Base-by-base conservation (phyloP, 2,888 invertebrate species). In the Rhingia campestris region DNA sequence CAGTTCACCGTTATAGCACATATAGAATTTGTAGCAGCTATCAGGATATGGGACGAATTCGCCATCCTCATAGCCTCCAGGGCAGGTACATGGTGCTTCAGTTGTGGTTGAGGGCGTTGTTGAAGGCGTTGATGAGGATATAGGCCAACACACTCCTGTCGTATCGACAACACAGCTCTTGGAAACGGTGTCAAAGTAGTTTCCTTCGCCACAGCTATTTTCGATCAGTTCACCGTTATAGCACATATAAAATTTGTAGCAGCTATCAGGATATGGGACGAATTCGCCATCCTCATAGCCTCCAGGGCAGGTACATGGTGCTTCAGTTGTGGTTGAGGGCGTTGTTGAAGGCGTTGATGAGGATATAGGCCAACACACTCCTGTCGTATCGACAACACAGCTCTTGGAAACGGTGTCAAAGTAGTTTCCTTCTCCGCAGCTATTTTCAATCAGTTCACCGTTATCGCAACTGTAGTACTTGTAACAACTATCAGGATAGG, bases 401-500 rank as follows among this genome's bases (percentile, higher is more conserved):
- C 9, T 56, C 47, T 70, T 58, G 9, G 64, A 30, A 0, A n/a
- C 4, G 4, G 0, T 56, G 41, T 88, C 86, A 47, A 88, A 89
- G 61, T 86, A 88, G 45, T 85, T 84, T n/a, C 87, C 87, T 3
- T 12, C 61, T 0, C 43, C 43, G 30, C 89, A 89, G 2, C 79
- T 67, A 56, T 86, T 72, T n/a, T 86, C 70, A 3, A 75, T 3
- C 84, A 89, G 86, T 35, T 61, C 56, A 5, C 88, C 87, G 10
- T 84, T 56, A 10, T 87, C 73, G 56, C 90, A 90, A 45, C 89
- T 87, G 49, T 86, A 88, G 72, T 80, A 91, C 10, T 87, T 84
- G 2, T 76, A 81, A 51, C 90, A 90, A 37, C 73, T 86, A 0
- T 67, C 86, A 0, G 74, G 4, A n/a, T 88, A 80, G 2, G 88